Percentiles rank a stretch among this genome's conserved stretches.
Conservation (phyloP, 2,888 invertebrate genomes). For the Chydorus sphaericus region DNA sequence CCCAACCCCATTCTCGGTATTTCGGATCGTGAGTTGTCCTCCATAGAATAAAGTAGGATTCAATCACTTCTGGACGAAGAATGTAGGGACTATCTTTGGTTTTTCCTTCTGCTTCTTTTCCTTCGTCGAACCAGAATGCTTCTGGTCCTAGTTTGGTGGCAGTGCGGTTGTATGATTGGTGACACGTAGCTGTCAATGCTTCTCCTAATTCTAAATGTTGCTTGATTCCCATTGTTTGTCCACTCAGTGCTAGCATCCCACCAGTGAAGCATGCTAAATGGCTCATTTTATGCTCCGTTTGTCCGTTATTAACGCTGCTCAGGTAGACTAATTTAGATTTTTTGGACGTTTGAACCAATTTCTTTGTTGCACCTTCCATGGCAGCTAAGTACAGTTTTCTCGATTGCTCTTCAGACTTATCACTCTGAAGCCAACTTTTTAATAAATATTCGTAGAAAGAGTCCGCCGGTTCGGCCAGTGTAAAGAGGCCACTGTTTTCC, state of each 20-base stretch:
- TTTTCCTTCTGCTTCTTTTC: constrained; percentile 76
- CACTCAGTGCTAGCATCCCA: constrained; percentile 84
- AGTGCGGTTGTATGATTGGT: constrained; percentile 82
- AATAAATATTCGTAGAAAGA: constrained; percentile 97
- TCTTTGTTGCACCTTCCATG: constrained; percentile 61
- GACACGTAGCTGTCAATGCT: constrained; percentile 87
- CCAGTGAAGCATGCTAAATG: constrained; percentile 93
- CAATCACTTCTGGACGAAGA: constrained; percentile 86
- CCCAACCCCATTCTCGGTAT: constrained; percentile 99
- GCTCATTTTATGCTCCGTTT: constrained; percentile 94
- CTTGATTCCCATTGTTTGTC: constrained; percentile 54
- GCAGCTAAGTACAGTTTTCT: constrained; percentile 89
- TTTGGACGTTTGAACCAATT: constrained; percentile 52
- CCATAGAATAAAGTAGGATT: constrained; percentile 96
- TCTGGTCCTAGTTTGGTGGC: constrained; percentile 63
- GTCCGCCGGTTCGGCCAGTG: constrained; percentile 91
- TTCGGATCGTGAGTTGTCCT: constrained; percentile 87
- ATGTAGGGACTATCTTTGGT: constrained; percentile 92
- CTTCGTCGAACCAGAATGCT: constrained; percentile 53
- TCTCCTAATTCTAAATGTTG: constrained; percentile 78
- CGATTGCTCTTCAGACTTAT: constrained; percentile 63
- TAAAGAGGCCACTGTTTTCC: constrained; percentile 89
- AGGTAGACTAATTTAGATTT: constrained; percentile 60
- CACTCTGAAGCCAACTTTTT: constrained; percentile 68
- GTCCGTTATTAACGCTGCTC: constrained; percentile 78